Base-by-base conservation (phyloP, 2,113 vertebrate genomes). In the Megalops atlanticus region DNA sequence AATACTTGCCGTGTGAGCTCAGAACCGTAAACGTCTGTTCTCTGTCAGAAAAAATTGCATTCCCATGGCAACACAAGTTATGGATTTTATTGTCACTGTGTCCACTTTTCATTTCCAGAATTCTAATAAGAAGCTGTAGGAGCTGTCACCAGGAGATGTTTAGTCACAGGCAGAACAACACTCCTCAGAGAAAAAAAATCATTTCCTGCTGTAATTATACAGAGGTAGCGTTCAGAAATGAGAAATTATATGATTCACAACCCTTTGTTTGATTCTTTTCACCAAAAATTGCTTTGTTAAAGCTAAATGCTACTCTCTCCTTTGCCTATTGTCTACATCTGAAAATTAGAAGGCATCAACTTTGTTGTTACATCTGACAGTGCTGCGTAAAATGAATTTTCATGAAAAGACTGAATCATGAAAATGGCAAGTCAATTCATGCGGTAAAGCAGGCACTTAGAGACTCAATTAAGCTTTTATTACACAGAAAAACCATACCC, bases 321-420 rank as follows among this genome's bases (percentile, higher is more conserved):
- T 64, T 8, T 64, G 58, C 58, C 58, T 64, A 24, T 64, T 64
- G 31, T n/a, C 31, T n/a, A 64, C 11, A n/a, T 11, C 58, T 64
- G 10, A 24, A 64, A n/a, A 64, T 64, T 64, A 64, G 31, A 64
- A 64, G 58, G 31, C 58, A 64, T 31, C 58, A 64, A 31, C 58
- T 27, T 64, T 64, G n/a, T n/a, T n/a, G 58, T 64, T 64, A 64
- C n/a, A 64, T 64, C 58, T 64, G 58, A 64, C 58, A 64, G 58
- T 21, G 24, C n/a, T 10, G n/a, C 8, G 12, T 64, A 11, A 64
- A 58, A 58, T 58, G 52, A 58, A 58, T 24, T 58, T 58, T 21
- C 15, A 64, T 10, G n/a, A 31, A 64, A 64, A 64, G 12, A 0
- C 24, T 24, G n/a, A n/a, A 24, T 64, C 31, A 7, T 64, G 5